These are phyloP conservation scores for Oxystoma pomonae DNA, from an alignment of 2,888 invertebrate species.

Conservation along the genomic window DNA sequence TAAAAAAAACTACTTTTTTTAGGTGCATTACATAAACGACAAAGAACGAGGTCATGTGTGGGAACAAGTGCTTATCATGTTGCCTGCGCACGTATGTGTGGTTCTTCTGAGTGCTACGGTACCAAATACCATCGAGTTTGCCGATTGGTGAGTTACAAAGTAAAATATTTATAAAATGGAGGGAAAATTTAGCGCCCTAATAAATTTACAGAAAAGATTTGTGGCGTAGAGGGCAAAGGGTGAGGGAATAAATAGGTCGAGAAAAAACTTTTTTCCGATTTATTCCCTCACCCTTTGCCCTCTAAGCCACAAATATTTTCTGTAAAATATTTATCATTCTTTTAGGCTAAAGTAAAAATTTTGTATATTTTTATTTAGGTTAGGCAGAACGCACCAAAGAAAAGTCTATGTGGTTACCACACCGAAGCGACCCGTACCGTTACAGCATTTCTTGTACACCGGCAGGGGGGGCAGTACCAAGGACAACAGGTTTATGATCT, in stretches of 20 bases:
- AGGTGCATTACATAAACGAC: constrained; percentile 94
- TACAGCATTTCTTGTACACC: constrained; percentile 91
- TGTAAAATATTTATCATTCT: too few relatives aligned
- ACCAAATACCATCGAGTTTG: constrained; percentile 94
- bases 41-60: constrained; percentile 90
- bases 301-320: too few relatives aligned
- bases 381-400: constrained; percentile 65
- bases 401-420: constrained; percentile 94
- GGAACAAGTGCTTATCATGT: constrained; percentile 94
- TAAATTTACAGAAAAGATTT: too few relatives aligned
- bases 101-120: constrained; percentile 98
- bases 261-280: too few relatives aligned
- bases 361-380: too few relatives aligned
- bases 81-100: constrained; percentile 92
- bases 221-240: too few relatives aligned
- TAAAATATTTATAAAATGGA: too few relatives aligned
- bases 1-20: too few relatives aligned
- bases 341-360: too few relatives aligned
- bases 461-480: constrained; percentile 71
- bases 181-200: too few relatives aligned
- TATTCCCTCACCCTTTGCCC: too few relatives aligned
- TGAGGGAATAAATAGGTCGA: too few relatives aligned
- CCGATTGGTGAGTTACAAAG: constrained; percentile 72
- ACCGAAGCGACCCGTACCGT: constrained; percentile 87
- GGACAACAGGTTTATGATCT: constrained; percentile 72